Evolutionary conservation across 1,140 invertebrate species (phyloP), one percentile per base, ranked within the genome.

Genomic region (Drosophila ficusphila): DNA sequence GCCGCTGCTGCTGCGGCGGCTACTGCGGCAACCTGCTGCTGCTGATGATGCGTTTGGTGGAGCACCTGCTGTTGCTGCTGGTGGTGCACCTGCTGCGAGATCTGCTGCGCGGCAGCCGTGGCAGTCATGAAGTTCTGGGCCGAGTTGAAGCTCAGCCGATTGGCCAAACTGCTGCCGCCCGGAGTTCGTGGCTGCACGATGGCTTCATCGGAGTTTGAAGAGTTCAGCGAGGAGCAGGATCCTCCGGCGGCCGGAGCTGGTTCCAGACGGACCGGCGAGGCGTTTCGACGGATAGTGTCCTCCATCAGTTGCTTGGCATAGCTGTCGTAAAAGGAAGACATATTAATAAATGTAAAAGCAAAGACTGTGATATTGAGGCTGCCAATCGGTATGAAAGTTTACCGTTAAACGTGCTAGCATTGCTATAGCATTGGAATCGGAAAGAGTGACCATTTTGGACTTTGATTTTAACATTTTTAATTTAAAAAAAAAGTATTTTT

Each of bases 291-390:
- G 62, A 98, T 98, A 36, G 97, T 98, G 90, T 98, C 96, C 92
- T 97, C 97, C 85, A 98, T 98, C 81, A 98, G 92, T 91, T 97
- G 95, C 91, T 97, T 97, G 12, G 97, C 97, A 91, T 96, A 95
- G 79, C 97, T 98, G 77, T 16, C 90, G 89, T 23, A 23, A 4
- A 9, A 19, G 7, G 0, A 27, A 47, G 9, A 16, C 23, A 61
- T 23, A 33, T 33, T 65, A 12, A n/a, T 41, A 3, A 25, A 11
- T 14, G 16, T 58, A 31, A 57, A 29, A 2, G 0, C 2, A 39
- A 29, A 6, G 34, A 12, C 2, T 11, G 8, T n/a, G 3, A 23
- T 1, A n/a, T 27, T 7, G 14, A 14, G n/a, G 47, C 11, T 38
- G 56, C 49, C 56, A 38, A n/a, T n/a, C 11, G 21, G 2, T 11